A percentile compares a stretch with the other conserved stretches of the same genome.
phyloP scores from a whole-genome alignment of 2,888 invertebrate species.

The Ophion ellenae region DNA sequence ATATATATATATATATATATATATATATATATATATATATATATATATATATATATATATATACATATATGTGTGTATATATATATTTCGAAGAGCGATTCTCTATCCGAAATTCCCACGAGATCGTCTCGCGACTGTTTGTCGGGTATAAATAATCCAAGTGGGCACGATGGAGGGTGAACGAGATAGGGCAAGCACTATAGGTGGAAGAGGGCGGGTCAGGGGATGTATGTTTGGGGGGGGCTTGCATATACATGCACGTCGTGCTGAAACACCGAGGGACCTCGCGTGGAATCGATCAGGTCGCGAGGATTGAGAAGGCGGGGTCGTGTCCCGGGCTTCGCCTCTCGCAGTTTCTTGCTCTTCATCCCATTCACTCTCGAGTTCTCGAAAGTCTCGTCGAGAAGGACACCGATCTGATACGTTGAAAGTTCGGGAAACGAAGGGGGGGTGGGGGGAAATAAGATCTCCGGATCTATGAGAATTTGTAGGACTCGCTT shows the following conservation, averaged over 20 bases:
- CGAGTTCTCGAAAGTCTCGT: slow-evolving; percentile 14
- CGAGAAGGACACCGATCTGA: slow-evolving; percentile 11
- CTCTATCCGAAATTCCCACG: slow-evolving; percentile 49
- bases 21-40: background rate
- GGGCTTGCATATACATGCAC: slow-evolving; percentile 23
- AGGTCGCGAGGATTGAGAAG: slow-evolving; percentile 51
- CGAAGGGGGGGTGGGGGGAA: background rate
- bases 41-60: background rate
- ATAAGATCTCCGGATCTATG: slow-evolving; percentile 17
- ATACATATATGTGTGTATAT: background rate
- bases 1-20: background rate
- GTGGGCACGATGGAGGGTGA: slow-evolving; percentile 50
- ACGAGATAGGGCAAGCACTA: slow-evolving; percentile 7
- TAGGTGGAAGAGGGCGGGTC: background rate
- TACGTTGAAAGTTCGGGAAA: slow-evolving; percentile 13
- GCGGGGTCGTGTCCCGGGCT: slow-evolving; percentile 39
- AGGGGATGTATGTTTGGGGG: slow-evolving; percentile 9
- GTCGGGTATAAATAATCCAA: slow-evolving; percentile 64
- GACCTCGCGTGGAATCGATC: slow-evolving; percentile 62
- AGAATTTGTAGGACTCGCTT: slow-evolving; percentile 69
- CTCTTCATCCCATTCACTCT: slow-evolving; percentile 23
- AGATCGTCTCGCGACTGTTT: slow-evolving; percentile 63
- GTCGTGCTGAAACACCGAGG: slow-evolving; percentile 48
- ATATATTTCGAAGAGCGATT: slow-evolving; percentile 14
- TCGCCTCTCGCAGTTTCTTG: slow-evolving; percentile 22